Evolutionary conservation across 2,888 invertebrate species (phyloP).

Genomic region (Entomobrya multifasciata): DNA sequence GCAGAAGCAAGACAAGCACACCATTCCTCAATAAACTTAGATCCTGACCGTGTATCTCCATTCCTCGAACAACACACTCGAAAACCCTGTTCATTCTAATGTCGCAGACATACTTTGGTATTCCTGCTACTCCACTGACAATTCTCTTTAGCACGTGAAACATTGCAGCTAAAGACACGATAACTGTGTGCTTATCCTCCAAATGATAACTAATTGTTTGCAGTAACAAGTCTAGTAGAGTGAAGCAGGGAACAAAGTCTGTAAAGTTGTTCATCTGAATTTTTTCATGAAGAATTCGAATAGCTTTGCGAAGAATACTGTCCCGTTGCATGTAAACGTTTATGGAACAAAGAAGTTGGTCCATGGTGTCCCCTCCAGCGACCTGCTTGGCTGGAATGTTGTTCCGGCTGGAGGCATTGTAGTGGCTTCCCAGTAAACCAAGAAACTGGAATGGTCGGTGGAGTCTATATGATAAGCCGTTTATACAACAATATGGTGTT

Average conservation of each 20-base stretch:
- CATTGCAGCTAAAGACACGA: constrained; percentile 15
- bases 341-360: constrained; percentile 30
- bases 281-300: constrained; percentile 46
- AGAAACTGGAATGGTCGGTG: constrained; percentile 32
- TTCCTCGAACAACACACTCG: neutral
- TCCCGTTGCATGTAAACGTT: constrained; percentile 3
- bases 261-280: neutral
- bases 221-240: constrained; percentile 15
- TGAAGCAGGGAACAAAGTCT: constrained; percentile 38
- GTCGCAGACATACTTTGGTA: neutral
- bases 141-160: constrained; percentile 46
- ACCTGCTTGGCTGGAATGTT: constrained; percentile 61
- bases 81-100: neutral
- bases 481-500: neutral
- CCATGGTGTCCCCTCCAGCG: constrained; percentile 25
- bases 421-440: constrained; percentile 49
- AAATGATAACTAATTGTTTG: constrained; percentile 38
- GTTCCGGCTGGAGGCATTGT: constrained; percentile 17
- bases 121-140: neutral
- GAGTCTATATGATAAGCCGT: constrained; percentile 33
- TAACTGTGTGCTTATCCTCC: constrained; percentile 50
- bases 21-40: constrained; percentile 44
- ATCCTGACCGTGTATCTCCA: constrained; percentile 24
- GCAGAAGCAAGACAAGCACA: constrained; percentile 17
- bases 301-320: constrained; percentile 30